Evolutionary conservation across 2,888 invertebrate species (phyloP).

Genomic region (Chymomyza fuscimana): DNA sequence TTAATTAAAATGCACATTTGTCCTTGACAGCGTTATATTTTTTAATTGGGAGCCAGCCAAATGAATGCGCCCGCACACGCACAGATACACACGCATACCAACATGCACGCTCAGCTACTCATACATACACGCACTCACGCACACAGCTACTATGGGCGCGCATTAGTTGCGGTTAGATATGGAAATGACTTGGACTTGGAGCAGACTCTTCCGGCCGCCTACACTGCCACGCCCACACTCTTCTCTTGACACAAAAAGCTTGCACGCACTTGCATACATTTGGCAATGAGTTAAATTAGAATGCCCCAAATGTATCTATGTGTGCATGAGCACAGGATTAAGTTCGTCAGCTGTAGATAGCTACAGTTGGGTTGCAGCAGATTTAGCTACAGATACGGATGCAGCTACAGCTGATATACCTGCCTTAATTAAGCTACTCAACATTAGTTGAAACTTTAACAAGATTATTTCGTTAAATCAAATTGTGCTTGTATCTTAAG

Average conservation of each 20-base stretch:
- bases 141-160: conserved; percentile 2
- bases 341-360: not conserved
- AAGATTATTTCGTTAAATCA: not conserved
- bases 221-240: not conserved
- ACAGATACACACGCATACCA: conserved; percentile 21
- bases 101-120: not conserved
- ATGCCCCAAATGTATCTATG: not conserved
- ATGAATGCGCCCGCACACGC: conserved; percentile 21
- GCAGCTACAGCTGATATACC: not conserved
- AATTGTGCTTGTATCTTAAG: not conserved
- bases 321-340: not conserved
- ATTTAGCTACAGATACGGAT: not conserved
- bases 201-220: not conserved
- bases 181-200: conserved; percentile 30
- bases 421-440: not conserved
- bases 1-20: conserved; percentile 74
- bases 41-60: conserved; percentile 56
- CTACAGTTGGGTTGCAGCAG: not conserved
- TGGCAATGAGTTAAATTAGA: not conserved
- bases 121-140: not conserved
- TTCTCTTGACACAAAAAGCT: conserved; percentile 11
- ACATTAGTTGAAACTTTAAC: not conserved
- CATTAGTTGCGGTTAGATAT: conserved; percentile 48
- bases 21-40: conserved; percentile 71
- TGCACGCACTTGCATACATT: conserved; percentile 15